A percentile compares a stretch with the other conserved stretches of the same genome.
Conservation (phyloP, 2,797 vertebrate genomes). For the Microtus obscurus region DNA sequence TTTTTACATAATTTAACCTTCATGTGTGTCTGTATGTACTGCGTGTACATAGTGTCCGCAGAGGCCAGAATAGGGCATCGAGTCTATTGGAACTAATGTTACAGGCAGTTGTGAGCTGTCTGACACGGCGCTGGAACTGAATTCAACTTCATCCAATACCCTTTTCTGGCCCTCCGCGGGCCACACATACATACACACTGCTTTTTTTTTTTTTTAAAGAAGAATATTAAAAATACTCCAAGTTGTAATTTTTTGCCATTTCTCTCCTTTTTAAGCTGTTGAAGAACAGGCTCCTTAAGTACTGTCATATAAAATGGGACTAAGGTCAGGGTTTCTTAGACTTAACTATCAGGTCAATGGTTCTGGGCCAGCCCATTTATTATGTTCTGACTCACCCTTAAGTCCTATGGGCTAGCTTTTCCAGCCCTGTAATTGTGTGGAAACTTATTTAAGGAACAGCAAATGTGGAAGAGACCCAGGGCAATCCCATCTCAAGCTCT, state of each 20-base stretch:
- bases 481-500: conserved; percentile 64
- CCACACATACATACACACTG: no score
- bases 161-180: no score
- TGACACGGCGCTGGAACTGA: no score
- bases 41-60: no score
- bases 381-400: conserved; percentile 74
- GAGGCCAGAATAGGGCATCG: no score
- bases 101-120: no score
- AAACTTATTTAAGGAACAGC: conserved; percentile 73
- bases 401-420: conserved; percentile 68
- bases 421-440: conserved; percentile 76
- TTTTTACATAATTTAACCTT: no score
- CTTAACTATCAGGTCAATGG: not conserved
- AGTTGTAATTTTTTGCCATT: conserved; percentile 14
- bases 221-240: not conserved
- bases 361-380: conserved; percentile 46
- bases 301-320: not conserved
- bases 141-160: no score
- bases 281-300: not conserved
- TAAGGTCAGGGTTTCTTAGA: not conserved
- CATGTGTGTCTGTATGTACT: no score
- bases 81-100: no score
- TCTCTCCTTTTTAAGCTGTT: not conserved
- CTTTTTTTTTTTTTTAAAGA: not conserved
- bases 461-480: conserved; percentile 39